Base-by-base conservation (phyloP, 2,888 invertebrate genomes). In the Leucania comma region DNA sequence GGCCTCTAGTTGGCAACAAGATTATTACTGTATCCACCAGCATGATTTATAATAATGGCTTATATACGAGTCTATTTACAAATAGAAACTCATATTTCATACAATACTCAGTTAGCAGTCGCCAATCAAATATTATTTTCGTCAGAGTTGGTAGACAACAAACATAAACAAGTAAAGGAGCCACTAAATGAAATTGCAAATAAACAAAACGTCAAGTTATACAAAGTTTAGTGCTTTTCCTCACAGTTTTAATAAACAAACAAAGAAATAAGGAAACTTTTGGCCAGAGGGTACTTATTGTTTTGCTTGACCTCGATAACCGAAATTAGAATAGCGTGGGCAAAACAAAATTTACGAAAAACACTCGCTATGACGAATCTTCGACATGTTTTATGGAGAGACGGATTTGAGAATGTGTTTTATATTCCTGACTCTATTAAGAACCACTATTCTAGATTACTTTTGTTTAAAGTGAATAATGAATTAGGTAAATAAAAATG, bases 171-270 rank as follows among this genome's bases (percentile, higher is more conserved):
- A 90, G 88, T 89, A 87, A 87, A 90, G 87, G 88, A 86, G 82
- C 87, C 85, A 90, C 90, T 88, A 89, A 93, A 93, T 91, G 89
- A 91, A 93, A 93, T 92, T 90, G 90, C 90, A 88, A 93, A 93
- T 93, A 92, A 93, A 92, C 90, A 87, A 91, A 92, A 91, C 86
- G 90, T 89, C 90, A 88, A 90, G 86, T 89, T 88, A 86, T 85
- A 75, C 87, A 86, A 92, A 93, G 90, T 94, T 91, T 89, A 90
- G 88, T 89, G 89, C 88, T 92, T 90, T n/a, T 88, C 83, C 88
- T 87, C 86, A 86, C 87, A 87, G 89, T 91, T 93, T 93, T 92
- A 92, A 93, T 92, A 93, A 94, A 93, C 91, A 94, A 93, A 91
- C 90, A 92, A 92, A 83, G 82, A 79, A 84, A 93, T 91, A 90